A percentile compares a stretch with the other conserved stretches of the same genome.
Evolutionary conservation across 2,113 vertebrate species (phyloP).

Genomic region (Lichenostomus cassidix): DNA sequence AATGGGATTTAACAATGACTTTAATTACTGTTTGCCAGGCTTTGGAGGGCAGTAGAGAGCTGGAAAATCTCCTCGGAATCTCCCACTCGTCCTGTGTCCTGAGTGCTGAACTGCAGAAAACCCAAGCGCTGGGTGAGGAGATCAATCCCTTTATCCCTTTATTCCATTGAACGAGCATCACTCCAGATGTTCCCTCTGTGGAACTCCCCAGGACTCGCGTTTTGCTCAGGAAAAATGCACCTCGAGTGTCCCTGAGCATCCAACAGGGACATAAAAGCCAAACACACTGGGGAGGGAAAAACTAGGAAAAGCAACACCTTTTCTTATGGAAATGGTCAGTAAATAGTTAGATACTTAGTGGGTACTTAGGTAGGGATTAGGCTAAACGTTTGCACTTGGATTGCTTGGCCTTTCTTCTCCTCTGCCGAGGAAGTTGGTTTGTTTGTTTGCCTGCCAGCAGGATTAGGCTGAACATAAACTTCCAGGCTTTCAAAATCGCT

Average conservation of each 20-base stretch:
- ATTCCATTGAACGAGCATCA: neutral
- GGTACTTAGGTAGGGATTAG: slow-evolving; percentile 47
- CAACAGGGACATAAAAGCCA: neutral
- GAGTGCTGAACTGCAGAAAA: slow-evolving; percentile 74
- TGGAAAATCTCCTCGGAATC: slow-evolving; percentile 71
- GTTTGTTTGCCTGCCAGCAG: slow-evolving; percentile 50
- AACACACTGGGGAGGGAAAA: neutral
- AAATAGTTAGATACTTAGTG: slow-evolving; percentile 59
- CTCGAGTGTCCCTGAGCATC: neutral
- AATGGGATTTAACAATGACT: neutral
- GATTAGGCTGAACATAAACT: slow-evolving; percentile 37
- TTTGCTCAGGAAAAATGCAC: neutral
- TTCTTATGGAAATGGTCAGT: slow-evolving; percentile 32
- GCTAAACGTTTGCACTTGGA: slow-evolving; percentile 18
- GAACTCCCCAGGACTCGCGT: neutral
- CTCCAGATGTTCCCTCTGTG: neutral
- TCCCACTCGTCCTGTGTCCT: slow-evolving; percentile 36
- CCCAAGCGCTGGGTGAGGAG: slow-evolving; percentile 76
- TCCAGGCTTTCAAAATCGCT: slow-evolving; percentile 36
- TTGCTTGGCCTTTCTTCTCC: slow-evolving; percentile 24
- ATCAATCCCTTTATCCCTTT: neutral
- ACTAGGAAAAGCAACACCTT: slow-evolving; percentile 44
- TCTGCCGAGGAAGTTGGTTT: slow-evolving; percentile 47
- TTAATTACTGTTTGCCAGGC: slow-evolving; percentile 71
- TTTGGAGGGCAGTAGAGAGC: slow-evolving; percentile 88